Base-by-base conservation (phyloP, 1,140 invertebrate species). In the Rhopalosiphum maidis region DNA sequence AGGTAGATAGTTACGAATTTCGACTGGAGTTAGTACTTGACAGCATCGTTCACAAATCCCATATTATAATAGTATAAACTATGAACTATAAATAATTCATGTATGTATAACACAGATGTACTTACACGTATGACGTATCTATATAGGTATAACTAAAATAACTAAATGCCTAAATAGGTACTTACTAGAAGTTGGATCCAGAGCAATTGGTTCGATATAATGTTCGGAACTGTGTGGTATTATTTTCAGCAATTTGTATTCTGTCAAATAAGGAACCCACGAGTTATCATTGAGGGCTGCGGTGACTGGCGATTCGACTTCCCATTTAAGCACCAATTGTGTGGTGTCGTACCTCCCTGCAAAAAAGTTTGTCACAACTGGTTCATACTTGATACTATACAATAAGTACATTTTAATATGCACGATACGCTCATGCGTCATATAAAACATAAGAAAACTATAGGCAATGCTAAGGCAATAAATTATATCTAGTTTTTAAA, bases 291-390 rank as follows among this genome's bases (percentile, higher is more conserved):
- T 96, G 11, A 97, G 97, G 48, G 98, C 95, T 21, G 97, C 96
- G 22, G 94, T 82, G 51, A 98, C 97, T 9, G 97, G 97, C 2
- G 91, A 93, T 83, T 96, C 96, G 55, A 97, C 96, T 94, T 97
- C 96, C 98, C 98, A 98, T 94, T 96, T 96, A 7, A 98, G 94
- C 46, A 96, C 95, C 94, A 98, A 96, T 93, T 97, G 97, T 18
- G 96, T 96, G 2, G 96, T 96, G 94, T 97, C 97, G 94, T 98
- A 97, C 94, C 97, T 97, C 97, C 97, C 97, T 97, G 95, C n/a
- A 54, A 85, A 35, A 60, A 37, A 41, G 15, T 18, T 41, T 9
- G 23, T 41, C 23, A 41, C 41, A 68, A 11, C 15, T 15, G 55
- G 4, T 68, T 68, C 30, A 68, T 68, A n/a, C 4, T 68, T n/a